A percentile compares a stretch with the other conserved stretches of the same genome.
These are phyloP conservation scores for Cosmorhoe ocellata DNA, from an alignment of 2,888 invertebrate genomes.

Conservation along the genomic window DNA sequence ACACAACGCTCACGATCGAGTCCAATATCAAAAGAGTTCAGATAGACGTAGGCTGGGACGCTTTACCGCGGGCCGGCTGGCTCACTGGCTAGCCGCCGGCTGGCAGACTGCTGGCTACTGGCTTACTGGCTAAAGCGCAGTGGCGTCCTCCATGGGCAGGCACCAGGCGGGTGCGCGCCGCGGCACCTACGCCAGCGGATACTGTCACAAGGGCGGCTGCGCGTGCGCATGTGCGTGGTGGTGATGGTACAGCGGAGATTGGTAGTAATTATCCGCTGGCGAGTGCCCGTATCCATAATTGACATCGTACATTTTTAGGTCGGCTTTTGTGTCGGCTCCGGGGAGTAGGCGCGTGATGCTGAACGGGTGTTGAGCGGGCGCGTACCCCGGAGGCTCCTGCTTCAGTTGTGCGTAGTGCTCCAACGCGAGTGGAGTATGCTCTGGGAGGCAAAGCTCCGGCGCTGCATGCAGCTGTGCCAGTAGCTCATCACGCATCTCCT, in stretches of 20 bases:
- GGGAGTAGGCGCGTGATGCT: constrained; percentile 96
- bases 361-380: constrained; percentile 94
- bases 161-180: constrained; percentile 58
- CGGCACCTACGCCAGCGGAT: constrained; percentile 91
- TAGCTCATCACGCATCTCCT: constrained; percentile 84
- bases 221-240: constrained; percentile 86
- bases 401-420: constrained; percentile 88
- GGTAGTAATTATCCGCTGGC: constrained; percentile 90
- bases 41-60: constrained; percentile 14
- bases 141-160: constrained; percentile 42
- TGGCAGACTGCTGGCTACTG: constrained; percentile 3
- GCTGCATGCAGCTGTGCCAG: constrained; percentile 88
- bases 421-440: constrained; percentile 82
- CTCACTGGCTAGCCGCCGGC: background rate
- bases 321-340: constrained; percentile 91
- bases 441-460: constrained; percentile 84
- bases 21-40: constrained; percentile 69
- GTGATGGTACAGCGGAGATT: constrained; percentile 89
- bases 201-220: constrained; percentile 95
- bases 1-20: constrained; percentile 77
- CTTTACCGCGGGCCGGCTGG: background rate
- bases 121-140: constrained; percentile 47
- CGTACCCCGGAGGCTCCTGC: constrained; percentile 89
- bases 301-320: constrained; percentile 96
- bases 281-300: constrained; percentile 81